Base-by-base conservation (phyloP, 2,113 vertebrate genomes). In the Ailurus styani region DNA sequence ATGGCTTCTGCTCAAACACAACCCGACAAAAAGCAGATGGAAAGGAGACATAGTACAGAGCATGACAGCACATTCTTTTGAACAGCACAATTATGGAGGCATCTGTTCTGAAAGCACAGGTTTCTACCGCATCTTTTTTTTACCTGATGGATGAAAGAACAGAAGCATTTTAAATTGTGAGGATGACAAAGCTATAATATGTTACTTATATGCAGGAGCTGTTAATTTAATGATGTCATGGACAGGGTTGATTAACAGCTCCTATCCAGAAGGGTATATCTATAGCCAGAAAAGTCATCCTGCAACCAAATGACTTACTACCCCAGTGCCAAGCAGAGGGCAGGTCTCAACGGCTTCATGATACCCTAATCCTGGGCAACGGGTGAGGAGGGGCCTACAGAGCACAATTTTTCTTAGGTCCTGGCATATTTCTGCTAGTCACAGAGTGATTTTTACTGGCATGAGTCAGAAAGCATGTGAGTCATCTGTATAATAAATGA, bases 391-490 rank as follows among this genome's bases (percentile, higher is more conserved):
- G 12, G 21, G 23, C 8, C 40, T 21, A 88, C 87, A 87, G 81
- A 96, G 87, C 87, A 81, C 25, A 31, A 57, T 98, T 95, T 98
- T 96, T 98, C 98, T 98, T 97, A 70, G 13, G 83, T 72, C 92
- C 97, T 97, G 95, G 97, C 97, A 84, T 96, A 98, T 98, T 97
- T 98, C 96, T 98, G 94, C 97, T 96, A 96, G 96, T 68, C 97
- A 60, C 90, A 97, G 96, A 79, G 82, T 96, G 87, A 98, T 97
- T 98, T 98, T 98, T 97, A 95, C 96, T 98, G 98, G 97, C 94
- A 94, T 98, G 97, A 99, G 98, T 98, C 98, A 98, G 97, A 98
- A 98, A 97, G 96, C 55, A 86, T 98, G 62, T 95, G 96, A 98
- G 97, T 99, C 95, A 98, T 98, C 98, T 98, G 98, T 95, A 95